Percentiles rank a stretch among this genome's conserved stretches.
Evolutionary conservation across 2,113 vertebrate species (phyloP).

Genomic region (Seriola aureovittata): DNA sequence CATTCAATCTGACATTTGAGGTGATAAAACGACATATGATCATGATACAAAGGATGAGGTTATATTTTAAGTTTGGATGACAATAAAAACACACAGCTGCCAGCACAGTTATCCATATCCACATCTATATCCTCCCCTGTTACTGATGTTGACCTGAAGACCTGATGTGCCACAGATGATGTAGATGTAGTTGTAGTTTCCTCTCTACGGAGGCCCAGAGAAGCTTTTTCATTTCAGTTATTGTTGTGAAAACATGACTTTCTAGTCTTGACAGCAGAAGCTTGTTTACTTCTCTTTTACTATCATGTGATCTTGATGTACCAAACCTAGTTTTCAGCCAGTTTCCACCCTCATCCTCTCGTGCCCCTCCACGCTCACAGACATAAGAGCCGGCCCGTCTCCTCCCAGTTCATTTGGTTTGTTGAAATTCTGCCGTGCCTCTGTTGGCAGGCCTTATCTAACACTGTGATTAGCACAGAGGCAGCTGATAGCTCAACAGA

Average conservation of each 20-base stretch:
- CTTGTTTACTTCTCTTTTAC: neutral
- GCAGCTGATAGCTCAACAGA: conserved; percentile 59
- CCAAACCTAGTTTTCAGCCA: conserved; percentile 3
- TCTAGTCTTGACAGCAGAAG: neutral
- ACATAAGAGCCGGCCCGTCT: conserved; percentile 45
- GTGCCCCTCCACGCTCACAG: neutral
- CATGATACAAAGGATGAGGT: neutral
- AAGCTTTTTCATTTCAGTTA: neutral
- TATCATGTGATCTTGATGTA: neutral
- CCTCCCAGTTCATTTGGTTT: conserved; percentile 43
- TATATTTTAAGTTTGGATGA: neutral
- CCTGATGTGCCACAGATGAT: neutral
- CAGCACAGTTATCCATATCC: no score
- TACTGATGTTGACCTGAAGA: neutral
- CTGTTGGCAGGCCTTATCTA: conserved; percentile 65
- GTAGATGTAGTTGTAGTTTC: neutral
- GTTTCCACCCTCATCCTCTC: neutral
- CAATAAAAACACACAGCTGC: no score
- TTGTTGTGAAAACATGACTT: neutral
- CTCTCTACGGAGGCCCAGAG: neutral
- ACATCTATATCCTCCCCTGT: neutral
- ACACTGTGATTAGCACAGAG: conserved; percentile 59
- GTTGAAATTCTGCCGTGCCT: conserved; percentile 60
- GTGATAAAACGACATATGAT: neutral
- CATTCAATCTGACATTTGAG: no score